Conservation (phyloP, 2,113 vertebrate species). For the Campylomormyrus tamandua region DNA sequence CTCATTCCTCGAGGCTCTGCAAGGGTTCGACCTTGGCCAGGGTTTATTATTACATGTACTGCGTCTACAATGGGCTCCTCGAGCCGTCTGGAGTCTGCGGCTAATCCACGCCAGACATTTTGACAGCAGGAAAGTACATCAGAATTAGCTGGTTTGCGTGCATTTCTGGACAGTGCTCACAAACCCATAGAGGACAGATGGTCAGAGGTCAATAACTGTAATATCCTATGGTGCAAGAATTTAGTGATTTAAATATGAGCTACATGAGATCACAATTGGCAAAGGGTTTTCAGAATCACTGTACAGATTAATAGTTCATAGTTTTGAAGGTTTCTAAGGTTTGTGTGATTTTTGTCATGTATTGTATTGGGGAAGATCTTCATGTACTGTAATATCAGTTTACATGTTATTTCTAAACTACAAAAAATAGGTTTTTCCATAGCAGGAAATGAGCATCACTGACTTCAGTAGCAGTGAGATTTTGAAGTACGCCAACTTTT, state of each 20-base stretch:
- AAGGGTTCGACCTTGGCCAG: slow-evolving; percentile 31
- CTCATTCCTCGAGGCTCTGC: slow-evolving; percentile 11
- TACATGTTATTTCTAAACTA: slow-evolving; percentile 27
- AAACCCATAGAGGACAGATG: slow-evolving; percentile 42
- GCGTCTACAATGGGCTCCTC: slow-evolving; percentile 56
- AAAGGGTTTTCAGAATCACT: neutral
- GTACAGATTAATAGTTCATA: neutral
- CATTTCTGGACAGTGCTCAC: slow-evolving; percentile 38
- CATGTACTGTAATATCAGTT: slow-evolving; percentile 26
- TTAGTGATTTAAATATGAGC: neutral
- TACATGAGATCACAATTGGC: neutral
- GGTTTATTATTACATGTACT: slow-evolving; percentile 40
- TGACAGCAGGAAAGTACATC: slow-evolving; percentile 67
- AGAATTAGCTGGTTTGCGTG: slow-evolving; percentile 21
- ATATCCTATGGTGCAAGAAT: neutral
- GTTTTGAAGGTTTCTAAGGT: neutral
- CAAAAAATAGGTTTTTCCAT: slow-evolving; percentile 46
- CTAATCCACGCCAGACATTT: slow-evolving; percentile 69
- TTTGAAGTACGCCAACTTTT: slow-evolving; percentile 58
- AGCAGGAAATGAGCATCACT: slow-evolving; percentile 58
- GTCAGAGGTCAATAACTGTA: slow-evolving; percentile 48
- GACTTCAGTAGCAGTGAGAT: slow-evolving; percentile 48
- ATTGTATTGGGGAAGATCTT: slow-evolving; percentile 4
- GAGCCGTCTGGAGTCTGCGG: slow-evolving; percentile 71
- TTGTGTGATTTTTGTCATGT: neutral